phyloP scores from a whole-genome alignment of 2,797 vertebrate genomes.

The Pempheris klunzingeri region DNA sequence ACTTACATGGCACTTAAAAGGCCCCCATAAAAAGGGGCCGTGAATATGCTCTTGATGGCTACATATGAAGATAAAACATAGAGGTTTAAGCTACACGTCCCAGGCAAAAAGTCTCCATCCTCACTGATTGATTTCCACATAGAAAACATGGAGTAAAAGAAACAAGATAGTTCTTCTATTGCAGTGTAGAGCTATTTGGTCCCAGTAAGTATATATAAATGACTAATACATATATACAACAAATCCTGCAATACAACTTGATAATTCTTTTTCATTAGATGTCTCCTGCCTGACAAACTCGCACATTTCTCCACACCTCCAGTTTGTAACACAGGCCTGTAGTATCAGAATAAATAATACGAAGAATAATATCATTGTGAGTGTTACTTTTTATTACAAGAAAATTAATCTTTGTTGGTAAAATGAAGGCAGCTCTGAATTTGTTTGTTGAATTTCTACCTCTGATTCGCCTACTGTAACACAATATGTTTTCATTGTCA shows the following conservation, averaged over 20 bases:
- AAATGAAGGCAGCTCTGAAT: too few species aligned
- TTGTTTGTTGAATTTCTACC: too few species aligned
- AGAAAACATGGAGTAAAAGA: not conserved
- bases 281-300: not conserved
- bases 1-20: not conserved
- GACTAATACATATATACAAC: too few species aligned
- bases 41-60: not conserved
- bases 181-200: not conserved
- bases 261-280: not conserved
- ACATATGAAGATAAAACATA: not conserved
- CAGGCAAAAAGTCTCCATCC: not conserved
- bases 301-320: not conserved
- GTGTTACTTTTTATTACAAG: not conserved
- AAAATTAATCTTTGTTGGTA: conserved; percentile 1
- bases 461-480: conserved; percentile 6
- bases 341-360: not conserved
- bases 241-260: not conserved
- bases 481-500: not conserved
- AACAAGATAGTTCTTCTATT: not conserved
- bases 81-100: not conserved
- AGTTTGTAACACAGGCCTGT: not conserved
- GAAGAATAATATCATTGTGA: not conserved
- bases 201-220: not conserved
- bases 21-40: not conserved
- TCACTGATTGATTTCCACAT: too few species aligned